Evolutionary conservation across 1,140 invertebrate genomes (phyloP).

Genomic region (Meloidogyne floridensis): DNA sequence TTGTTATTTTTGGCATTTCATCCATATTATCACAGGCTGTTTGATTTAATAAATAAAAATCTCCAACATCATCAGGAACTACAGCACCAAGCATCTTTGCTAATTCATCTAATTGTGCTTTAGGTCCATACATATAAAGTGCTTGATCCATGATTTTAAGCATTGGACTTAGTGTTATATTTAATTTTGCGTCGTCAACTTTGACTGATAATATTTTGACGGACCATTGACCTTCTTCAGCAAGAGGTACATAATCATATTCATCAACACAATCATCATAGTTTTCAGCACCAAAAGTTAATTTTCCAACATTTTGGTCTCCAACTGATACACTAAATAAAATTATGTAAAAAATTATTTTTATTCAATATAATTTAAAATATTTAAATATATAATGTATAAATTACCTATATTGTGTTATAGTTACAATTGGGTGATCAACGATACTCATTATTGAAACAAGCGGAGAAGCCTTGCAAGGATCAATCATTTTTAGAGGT

Average conservation of each 20-base stretch:
- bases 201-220: background rate
- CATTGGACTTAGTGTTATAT: background rate
- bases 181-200: background rate
- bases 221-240: background rate
- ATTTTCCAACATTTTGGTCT: background rate
- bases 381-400: no score
- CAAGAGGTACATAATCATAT: background rate
- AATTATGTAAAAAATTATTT: no score
- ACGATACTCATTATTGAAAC: background rate
- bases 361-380: no score
- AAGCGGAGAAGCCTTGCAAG: background rate
- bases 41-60: conserved; percentile 2
- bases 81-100: background rate
- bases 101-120: background rate
- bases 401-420: background rate
- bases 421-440: background rate
- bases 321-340: background rate
- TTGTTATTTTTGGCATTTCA: background rate
- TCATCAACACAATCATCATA: background rate
- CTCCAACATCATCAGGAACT: background rate
- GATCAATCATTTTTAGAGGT: background rate
- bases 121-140: background rate
- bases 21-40: background rate
- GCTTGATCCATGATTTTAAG: background rate
- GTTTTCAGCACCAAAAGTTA: background rate